Evolutionary conservation across 1,140 invertebrate genomes (phyloP), one percentile per base, ranked within the genome.

Genomic region (Magallana gigas): DNA sequence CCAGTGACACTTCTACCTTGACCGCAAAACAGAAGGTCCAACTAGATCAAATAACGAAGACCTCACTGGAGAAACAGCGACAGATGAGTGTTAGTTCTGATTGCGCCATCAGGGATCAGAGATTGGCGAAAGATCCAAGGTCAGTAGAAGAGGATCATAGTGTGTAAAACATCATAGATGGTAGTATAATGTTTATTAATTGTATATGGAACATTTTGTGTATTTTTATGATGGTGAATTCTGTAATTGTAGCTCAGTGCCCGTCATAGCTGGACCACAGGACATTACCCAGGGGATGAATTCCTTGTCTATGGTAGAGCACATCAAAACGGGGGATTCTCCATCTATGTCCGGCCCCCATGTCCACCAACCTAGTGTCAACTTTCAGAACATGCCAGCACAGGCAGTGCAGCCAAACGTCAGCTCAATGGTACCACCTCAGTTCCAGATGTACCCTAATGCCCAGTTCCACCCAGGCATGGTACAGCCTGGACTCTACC

Each of bases 11-110:
- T 84, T 85, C 88, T 9, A 71, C 87, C 11, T 76, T 91, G 36
- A 89, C 88, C 48, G 81, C 88, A 4, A 90, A 87, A 62, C 88
- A 90, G 83, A 88, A 90, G 23, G 82, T 84, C 29, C 90, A 90
- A 23, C 59, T 91, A 6, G 88, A 84, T 36, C 71, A 85, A 16
- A 90, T 90, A 9, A 88, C 87, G 1, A 89, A 89, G 48, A 87
- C 87, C 18, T 89, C 88, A 23, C 56, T 68, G 14, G 86, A 87
- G 56, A 88, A 87, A 18, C 57, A 85, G 71, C 85, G 83, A 16
- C 81, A 58, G 16, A 16, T 83, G 48, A 58, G 14, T 29, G 57
- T 11, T 16, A 83, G 57, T 58, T 58, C 56, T 57, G 57, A 83
- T n/a, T 57, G 36, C 8, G 11, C 48, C 48, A 58, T 76, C 7